A percentile compares a stretch with the other conserved stretches of the same genome.
These are phyloP conservation scores for Podarcis raffonei DNA, from an alignment of 2,113 vertebrate genomes.

Conservation along the genomic window DNA sequence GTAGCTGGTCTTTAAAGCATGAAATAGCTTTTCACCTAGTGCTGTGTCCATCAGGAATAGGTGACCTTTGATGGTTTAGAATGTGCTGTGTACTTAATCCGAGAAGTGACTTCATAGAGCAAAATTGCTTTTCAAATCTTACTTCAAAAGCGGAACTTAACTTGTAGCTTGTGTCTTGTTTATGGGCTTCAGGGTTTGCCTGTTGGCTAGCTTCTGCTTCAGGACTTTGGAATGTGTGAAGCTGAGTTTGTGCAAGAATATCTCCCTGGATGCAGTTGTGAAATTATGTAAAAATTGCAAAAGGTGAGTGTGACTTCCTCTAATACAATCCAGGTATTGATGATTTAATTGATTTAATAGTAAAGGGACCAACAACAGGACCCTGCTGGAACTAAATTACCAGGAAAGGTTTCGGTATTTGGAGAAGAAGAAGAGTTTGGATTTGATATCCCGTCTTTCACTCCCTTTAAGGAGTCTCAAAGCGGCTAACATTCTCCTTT, in stretches of 20 bases:
- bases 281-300: slow-evolving; percentile 60
- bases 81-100: background rate
- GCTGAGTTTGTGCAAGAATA: slow-evolving; percentile 72
- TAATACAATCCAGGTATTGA: background rate
- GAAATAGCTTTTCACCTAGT: background rate
- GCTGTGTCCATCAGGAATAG: background rate
- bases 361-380: background rate
- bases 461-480: no score
- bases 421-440: background rate
- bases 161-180: background rate
- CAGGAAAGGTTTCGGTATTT: background rate
- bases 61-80: background rate
- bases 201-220: slow-evolving; percentile 69
- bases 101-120: background rate
- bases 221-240: slow-evolving; percentile 66
- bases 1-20: background rate
- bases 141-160: background rate
- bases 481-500: no score
- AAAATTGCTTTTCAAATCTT: background rate
- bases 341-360: background rate
- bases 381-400: background rate
- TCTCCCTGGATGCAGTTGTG: slow-evolving; percentile 54
- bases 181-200: slow-evolving; percentile 47
- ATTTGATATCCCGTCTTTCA: no score
- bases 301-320: slow-evolving; percentile 34